Base-by-base conservation (phyloP, 2,113 vertebrate species). In the Thamnaconus septentrionalis region DNA sequence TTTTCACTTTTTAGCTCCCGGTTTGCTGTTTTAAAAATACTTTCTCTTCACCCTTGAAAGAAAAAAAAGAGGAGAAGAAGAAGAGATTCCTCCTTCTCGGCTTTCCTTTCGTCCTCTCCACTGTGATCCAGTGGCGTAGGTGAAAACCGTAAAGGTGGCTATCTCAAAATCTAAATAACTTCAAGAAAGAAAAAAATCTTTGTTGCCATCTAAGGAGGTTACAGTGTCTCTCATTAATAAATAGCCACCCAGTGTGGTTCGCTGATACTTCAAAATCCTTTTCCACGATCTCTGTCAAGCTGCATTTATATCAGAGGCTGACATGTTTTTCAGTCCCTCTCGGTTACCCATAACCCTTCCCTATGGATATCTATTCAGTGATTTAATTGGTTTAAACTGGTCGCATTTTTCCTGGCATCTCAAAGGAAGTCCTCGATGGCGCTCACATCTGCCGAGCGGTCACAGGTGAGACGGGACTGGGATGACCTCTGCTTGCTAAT, bases 1-100 rank as follows among this genome's bases (percentile, higher is more conserved):
- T 82, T 88, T 87, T 77, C 81, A 87, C 77, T 74, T 82, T 85
- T 82, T 78, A 81, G 74, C 74, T 69, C 43, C 79, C 60, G 69
- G 71, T 83, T 86, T 85, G 71, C 78, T 88, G 69, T 88, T 87
- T 81, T 73, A 84, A 85, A 61, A 75, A 81, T 56, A 56, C 64
- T 31, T 31, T 31, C 2, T 31, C 18, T 31, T 31, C 18, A 31
- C 18, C 18, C 18, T 31, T 31, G 18, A 31, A 31, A 31, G 18
- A 31, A 31, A 31, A 31, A 31, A 31, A 31, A 2, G 18, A 31
- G 18, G 2, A 31, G 18, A 31, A 31, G 18, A 31, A 31, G 18
- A 31, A 31, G 18, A 31, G 1, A 31, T 31, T 31, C 18, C 18
- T 31, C 18, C 18, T 31, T 31, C 18, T 88, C 75, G 79, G 70